Conservation (phyloP, 1,140 invertebrate genomes). For the Pemphigus obesinymphae region DNA sequence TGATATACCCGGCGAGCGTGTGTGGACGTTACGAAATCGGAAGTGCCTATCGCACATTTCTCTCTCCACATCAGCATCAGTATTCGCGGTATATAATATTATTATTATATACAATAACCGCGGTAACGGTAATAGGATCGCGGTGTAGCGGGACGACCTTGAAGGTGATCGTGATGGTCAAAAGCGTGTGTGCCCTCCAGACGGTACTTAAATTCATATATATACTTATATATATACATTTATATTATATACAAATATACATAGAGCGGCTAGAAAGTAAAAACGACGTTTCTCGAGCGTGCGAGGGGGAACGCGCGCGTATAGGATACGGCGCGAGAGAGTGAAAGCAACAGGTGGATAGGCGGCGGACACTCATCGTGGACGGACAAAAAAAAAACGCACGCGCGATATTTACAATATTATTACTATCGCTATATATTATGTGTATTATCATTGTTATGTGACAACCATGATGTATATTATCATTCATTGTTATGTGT, state of each 20-base stretch:
- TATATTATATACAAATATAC: background rate
- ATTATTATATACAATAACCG: background rate
- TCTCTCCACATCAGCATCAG: background rate
- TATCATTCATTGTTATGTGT: background rate
- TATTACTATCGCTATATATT: too few species aligned
- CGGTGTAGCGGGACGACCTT: background rate
- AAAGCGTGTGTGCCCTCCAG: conserved; percentile 27
- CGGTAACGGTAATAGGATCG: background rate
- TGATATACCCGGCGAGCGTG: too few species aligned
- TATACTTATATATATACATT: too few species aligned
- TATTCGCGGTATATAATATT: background rate
- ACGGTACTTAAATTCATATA: background rate
- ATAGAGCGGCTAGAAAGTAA: conserved; percentile 15
- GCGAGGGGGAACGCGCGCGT: background rate
- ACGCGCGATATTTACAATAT: background rate
- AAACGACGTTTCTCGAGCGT: background rate
- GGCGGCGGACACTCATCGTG: background rate
- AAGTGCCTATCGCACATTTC: background rate
- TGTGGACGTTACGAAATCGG: conserved; percentile 26
- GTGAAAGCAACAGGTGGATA: conserved; percentile 2
- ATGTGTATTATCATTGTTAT: too few species aligned
- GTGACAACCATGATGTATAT: background rate
- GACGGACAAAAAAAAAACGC: background rate
- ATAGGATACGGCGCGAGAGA: background rate
- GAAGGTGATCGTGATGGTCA: conserved; percentile 20